Evolutionary conservation across 2,888 invertebrate genomes (phyloP).

Genomic region (Thyatira batis): DNA sequence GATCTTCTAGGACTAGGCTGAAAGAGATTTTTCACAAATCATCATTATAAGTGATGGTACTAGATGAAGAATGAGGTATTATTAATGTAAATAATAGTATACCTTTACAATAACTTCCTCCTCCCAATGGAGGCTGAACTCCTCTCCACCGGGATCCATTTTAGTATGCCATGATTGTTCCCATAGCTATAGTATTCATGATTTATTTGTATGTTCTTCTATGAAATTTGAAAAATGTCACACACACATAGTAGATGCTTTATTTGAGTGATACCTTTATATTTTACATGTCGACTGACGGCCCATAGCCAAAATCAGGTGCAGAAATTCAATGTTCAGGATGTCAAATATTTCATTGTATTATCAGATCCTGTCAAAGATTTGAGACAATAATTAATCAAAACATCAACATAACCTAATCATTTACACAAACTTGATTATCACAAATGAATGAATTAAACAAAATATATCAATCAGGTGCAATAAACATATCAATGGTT

Average conservation of each 20-base stretch:
- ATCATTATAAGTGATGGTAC: constrained; percentile 19
- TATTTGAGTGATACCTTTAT: no score
- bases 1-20: constrained; percentile 53
- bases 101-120: constrained; percentile 73
- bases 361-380: constrained; percentile 27
- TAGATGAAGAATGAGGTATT: constrained; percentile 9
- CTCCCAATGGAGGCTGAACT: constrained; percentile 75
- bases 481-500: constrained; percentile 15
- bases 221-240: neutral
- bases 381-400: constrained; percentile 55
- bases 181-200: constrained; percentile 34
- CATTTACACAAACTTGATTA: constrained; percentile 20
- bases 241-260: neutral
- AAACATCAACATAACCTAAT: constrained; percentile 82
- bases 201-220: neutral
- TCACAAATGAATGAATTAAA: neutral
- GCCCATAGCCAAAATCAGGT: neutral
- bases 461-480: neutral
- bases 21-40: constrained; percentile 28
- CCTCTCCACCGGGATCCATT: constrained; percentile 65
- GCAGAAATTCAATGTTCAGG: no score
- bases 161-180: constrained; percentile 31
- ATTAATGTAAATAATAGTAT: constrained; percentile 15
- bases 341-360: constrained; percentile 4
- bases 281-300: neutral